Conservation (phyloP, 2,113 vertebrate genomes). For the Xyliphius kryptos region DNA sequence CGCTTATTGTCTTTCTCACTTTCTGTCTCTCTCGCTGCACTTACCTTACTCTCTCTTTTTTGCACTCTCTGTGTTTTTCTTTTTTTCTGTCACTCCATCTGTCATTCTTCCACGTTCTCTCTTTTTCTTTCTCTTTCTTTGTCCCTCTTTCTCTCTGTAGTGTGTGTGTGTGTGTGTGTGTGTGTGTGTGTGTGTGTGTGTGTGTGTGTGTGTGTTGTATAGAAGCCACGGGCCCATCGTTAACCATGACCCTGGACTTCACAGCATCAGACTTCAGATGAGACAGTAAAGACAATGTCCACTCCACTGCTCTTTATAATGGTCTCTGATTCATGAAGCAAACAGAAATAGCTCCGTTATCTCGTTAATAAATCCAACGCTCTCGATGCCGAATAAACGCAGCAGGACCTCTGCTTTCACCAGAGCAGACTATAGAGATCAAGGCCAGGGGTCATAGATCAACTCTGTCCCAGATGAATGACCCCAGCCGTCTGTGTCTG, state of each 20-base stretch:
- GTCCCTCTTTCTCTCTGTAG: not conserved
- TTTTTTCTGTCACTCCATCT: no score
- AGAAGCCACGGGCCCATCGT: not conserved
- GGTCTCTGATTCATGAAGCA: no score
- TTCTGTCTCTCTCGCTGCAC: no score
- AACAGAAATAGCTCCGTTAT: no score
- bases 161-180: conserved; percentile 11
- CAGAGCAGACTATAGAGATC: conserved; percentile 49
- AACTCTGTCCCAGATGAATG: conserved; percentile 65
- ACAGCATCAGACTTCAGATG: not conserved
- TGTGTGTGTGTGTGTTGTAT: not conserved
- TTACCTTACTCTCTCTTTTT: no score
- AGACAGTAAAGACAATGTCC: conserved; percentile 1
- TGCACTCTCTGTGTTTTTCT: no score
- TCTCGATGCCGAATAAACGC: conserved; percentile 18
- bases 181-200: conserved; percentile 2
- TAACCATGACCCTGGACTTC: not conserved
- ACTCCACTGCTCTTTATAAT: not conserved
- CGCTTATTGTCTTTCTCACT: no score
- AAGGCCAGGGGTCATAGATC: conserved; percentile 55
- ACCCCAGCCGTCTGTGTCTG: conserved; percentile 56
- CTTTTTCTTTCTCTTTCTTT: not conserved
- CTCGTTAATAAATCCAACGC: no score
- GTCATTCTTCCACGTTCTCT: not conserved
- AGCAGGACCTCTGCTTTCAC: conserved; percentile 56